A percentile compares a stretch with the other conserved stretches of the same genome.
phyloP scores from a whole-genome alignment of 2,113 vertebrate genomes.

The Ammodytes dubius region DNA sequence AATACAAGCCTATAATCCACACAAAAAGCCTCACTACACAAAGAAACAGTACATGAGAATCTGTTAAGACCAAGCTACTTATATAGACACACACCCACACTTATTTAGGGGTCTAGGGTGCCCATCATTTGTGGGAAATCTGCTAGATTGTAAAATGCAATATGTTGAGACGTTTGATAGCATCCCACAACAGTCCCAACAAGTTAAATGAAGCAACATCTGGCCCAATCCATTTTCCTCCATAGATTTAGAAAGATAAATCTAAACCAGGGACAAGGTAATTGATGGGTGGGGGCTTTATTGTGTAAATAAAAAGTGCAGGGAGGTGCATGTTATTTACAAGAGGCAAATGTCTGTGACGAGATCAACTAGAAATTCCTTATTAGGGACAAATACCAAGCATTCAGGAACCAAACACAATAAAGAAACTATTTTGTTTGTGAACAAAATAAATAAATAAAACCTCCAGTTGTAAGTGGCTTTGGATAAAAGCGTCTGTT shows the following conservation, averaged over 20 bases:
- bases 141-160: constrained; percentile 42
- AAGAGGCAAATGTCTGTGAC: constrained; percentile 48
- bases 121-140: constrained; percentile 40
- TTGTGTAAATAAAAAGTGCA: constrained; percentile 45
- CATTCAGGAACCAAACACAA: not conserved
- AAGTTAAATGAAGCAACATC: constrained; percentile 46
- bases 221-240: constrained; percentile 53
- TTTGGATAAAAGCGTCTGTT: no score
- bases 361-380: constrained; percentile 37
- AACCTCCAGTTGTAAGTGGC: no score
- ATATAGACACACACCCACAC: not conserved
- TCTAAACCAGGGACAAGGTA: constrained; percentile 32
- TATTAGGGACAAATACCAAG: constrained; percentile 21
- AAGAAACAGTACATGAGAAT: constrained; percentile 46
- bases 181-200: constrained; percentile 28
- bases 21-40: constrained; percentile 20
- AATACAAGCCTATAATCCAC: constrained; percentile 30
- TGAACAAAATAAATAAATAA: constrained; percentile 2
- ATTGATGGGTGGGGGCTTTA: constrained; percentile 23
- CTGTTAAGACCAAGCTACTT: constrained; percentile 25
- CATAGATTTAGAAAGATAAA: constrained; percentile 46
- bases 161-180: constrained; percentile 30
- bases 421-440: constrained; percentile 1
- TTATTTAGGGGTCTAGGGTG: constrained; percentile 24
- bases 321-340: constrained; percentile 34